phyloP scores from a whole-genome alignment of 1,140 invertebrate genomes.

The Delia radicum region DNA sequence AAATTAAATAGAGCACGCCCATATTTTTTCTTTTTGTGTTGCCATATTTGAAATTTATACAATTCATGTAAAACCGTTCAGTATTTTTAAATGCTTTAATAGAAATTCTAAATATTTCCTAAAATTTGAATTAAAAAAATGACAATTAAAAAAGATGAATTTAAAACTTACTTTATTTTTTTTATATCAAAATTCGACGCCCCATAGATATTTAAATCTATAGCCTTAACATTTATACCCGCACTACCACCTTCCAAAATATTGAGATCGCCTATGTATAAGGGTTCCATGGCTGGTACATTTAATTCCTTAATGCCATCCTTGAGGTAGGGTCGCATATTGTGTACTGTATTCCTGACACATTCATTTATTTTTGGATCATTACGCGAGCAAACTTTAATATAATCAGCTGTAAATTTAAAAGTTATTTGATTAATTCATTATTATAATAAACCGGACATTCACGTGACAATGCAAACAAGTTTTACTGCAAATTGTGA shows the following conservation, averaged over 20 bases:
- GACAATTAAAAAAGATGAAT: background rate
- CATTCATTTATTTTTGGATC: constrained; percentile 63
- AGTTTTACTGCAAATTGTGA: too few species aligned
- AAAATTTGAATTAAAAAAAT: background rate
- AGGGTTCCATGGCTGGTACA: constrained; percentile 64
- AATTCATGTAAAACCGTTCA: too few species aligned
- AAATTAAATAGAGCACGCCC: too few species aligned
- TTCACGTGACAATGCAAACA: too few species aligned
- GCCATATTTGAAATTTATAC: too few species aligned
- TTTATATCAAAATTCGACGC: constrained; percentile 63
- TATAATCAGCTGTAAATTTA: constrained; percentile 65
- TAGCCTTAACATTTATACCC: constrained; percentile 60
- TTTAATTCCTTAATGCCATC: constrained; percentile 62
- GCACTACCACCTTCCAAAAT: constrained; percentile 57
- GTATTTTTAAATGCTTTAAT: too few species aligned
- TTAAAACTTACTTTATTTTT: constrained; percentile 59
- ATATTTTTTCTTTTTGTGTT: too few species aligned
- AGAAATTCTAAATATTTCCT: background rate
- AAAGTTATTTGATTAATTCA: too few species aligned
- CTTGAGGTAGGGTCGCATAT: constrained; percentile 56
- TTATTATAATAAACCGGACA: too few species aligned
- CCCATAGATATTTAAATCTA: constrained; percentile 61
- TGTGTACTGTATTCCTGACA: constrained; percentile 58
- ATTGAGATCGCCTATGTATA: constrained; percentile 63
- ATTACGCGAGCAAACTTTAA: constrained; percentile 62